Percentiles rank a stretch among this genome's conserved stretches.
phyloP scores from a whole-genome alignment of 2,888 invertebrate genomes.

The Trichogramma dendrolimi region DNA sequence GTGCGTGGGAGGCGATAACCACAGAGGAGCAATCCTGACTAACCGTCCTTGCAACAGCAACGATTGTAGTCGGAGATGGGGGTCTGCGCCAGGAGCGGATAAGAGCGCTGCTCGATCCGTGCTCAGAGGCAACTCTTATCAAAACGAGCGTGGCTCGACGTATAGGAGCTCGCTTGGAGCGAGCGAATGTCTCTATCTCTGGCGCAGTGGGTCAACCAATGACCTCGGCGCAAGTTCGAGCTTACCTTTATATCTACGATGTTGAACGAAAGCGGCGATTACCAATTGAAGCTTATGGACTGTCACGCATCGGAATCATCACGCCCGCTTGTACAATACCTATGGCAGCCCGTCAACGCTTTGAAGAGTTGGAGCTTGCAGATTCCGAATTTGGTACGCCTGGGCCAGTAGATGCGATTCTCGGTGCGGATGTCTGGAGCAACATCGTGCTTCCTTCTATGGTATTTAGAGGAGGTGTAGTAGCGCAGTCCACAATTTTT shows the following conservation, averaged over 20 bases:
- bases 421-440: no score
- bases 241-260: background rate
- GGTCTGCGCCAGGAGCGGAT: background rate
- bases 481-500: slow-evolving; percentile 1
- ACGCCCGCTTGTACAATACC: background rate
- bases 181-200: background rate
- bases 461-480: no score
- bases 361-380: background rate
- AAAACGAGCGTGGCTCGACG: background rate
- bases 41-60: background rate
- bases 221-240: background rate
- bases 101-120: slow-evolving; percentile 6
- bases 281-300: background rate
- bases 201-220: background rate
- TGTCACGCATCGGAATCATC: background rate
- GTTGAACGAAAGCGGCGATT: no score
- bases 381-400: background rate
- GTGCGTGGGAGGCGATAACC: no score
- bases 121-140: slow-evolving; percentile 5
- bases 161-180: background rate
- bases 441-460: no score
- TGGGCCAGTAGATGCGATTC: no score
- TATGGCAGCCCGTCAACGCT: no score
- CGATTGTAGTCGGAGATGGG: background rate
- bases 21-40: background rate